These are phyloP conservation scores for Microvelia longipes DNA, from an alignment of 1,140 invertebrate species.

Conservation along the genomic window DNA sequence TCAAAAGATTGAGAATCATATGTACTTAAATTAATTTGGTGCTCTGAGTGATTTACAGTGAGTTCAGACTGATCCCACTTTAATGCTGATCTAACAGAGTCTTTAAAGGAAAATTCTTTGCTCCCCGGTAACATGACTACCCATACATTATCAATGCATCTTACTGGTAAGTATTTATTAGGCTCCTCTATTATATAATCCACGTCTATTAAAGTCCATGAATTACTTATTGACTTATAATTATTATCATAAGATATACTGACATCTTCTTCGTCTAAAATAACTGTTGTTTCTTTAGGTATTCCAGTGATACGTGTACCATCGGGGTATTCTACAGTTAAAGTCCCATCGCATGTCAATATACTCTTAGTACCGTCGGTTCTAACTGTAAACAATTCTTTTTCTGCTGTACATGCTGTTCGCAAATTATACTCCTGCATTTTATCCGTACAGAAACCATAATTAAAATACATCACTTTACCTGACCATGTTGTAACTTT, in stretches of 20 bases:
- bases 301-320: not conserved
- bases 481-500: not conserved
- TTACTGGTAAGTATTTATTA: not conserved
- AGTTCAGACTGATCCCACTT: not conserved
- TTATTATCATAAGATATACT: not conserved
- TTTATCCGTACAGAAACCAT: not conserved
- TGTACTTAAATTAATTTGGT: not conserved
- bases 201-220: not conserved
- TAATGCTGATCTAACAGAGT: not conserved
- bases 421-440: not conserved
- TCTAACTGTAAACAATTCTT: not conserved
- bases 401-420: not conserved
- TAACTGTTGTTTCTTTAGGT: not conserved
- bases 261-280: not conserved
- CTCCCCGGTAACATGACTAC: not conserved
- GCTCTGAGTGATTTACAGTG: not conserved
- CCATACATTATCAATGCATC: not conserved
- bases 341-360: not conserved
- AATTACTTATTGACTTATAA: not conserved
- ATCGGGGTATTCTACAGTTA: not conserved
- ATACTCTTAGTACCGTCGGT: not conserved
- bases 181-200: not conserved
- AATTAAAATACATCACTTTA: not conserved
- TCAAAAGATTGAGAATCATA: not conserved
- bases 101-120: not conserved